phyloP scores from a whole-genome alignment of 2,113 vertebrate genomes.

The Bujurquina vittata region DNA sequence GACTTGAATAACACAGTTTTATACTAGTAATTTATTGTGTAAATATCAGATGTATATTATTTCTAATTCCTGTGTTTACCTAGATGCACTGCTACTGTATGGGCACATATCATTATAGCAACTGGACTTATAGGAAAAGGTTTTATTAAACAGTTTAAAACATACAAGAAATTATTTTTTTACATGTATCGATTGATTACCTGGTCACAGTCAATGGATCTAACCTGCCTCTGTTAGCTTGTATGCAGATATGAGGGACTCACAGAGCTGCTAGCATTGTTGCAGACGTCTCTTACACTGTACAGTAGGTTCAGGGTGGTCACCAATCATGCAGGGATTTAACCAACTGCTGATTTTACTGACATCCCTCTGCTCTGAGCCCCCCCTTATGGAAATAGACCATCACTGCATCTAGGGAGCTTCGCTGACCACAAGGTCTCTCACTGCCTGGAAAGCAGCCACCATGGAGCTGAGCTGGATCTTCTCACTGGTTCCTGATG shows the following conservation, averaged over 20 bases:
- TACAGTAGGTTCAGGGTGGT: background rate
- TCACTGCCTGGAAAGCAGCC: conserved; percentile 93
- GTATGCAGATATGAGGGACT: conserved; percentile 23
- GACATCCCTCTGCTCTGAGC: background rate
- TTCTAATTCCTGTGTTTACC: conserved; percentile 53
- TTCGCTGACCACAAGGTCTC: conserved; percentile 90
- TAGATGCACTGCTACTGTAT: conserved; percentile 20
- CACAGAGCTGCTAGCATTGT: conserved; percentile 5
- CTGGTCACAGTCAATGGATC: background rate
- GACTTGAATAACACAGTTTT: conserved; percentile 62
- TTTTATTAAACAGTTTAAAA: conserved; percentile 69
- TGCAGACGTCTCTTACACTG: background rate
- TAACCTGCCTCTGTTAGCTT: background rate
- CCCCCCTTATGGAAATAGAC: background rate
- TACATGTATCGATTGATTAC: no score
- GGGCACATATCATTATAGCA: conserved; percentile 26
- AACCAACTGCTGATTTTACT: background rate
- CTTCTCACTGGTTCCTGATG: conserved; percentile 93
- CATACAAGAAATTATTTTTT: background rate
- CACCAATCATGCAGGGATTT: background rate
- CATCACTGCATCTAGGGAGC: conserved; percentile 62
- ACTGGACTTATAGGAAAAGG: conserved; percentile 42
- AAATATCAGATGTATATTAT: conserved; percentile 53
- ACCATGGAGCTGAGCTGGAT: conserved; percentile 97
- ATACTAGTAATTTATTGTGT: conserved; percentile 77